These are phyloP conservation scores for Blastobasis adustella DNA, from an alignment of 2,888 invertebrate species.

Conservation along the genomic window DNA sequence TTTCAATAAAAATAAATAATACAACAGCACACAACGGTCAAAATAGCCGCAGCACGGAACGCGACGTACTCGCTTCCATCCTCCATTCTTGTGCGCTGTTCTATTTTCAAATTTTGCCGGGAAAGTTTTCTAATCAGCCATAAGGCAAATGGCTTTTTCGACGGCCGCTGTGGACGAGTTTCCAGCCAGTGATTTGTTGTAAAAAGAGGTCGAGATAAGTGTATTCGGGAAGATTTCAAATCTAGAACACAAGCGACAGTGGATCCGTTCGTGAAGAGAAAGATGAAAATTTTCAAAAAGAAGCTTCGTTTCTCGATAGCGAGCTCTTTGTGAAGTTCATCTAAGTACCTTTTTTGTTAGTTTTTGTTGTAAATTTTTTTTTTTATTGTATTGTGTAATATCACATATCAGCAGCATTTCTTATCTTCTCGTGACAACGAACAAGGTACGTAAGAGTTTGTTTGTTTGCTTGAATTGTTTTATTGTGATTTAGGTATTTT, in stretches of 20 bases:
- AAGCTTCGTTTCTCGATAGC: constrained; percentile 66
- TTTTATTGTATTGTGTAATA: constrained; percentile 7
- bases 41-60: constrained; percentile 50
- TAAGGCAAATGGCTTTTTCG: constrained; percentile 39
- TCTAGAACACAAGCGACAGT: constrained; percentile 29
- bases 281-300: constrained; percentile 70
- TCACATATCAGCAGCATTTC: constrained; percentile 39
- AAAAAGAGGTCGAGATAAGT: constrained; percentile 17
- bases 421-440: too few species aligned
- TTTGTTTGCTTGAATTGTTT: too few species aligned
- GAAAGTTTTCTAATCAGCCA: constrained; percentile 34
- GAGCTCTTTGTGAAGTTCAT: constrained; percentile 9
- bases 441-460: too few species aligned
- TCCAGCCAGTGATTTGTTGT: constrained; percentile 27
- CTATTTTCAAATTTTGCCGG: constrained; percentile 53
- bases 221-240: constrained; percentile 13
- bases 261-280: constrained; percentile 63
- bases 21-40: constrained; percentile 46
- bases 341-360: too few species aligned
- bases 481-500: too few species aligned
- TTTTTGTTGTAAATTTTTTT: constrained; percentile 24
- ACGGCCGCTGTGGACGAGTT: constrained; percentile 22
- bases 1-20: constrained; percentile 70
- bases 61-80: constrained; percentile 18
- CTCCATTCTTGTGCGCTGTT: constrained; percentile 43